phyloP scores from a whole-genome alignment of 1,140 invertebrate species.

The Papilio glaucus region DNA sequence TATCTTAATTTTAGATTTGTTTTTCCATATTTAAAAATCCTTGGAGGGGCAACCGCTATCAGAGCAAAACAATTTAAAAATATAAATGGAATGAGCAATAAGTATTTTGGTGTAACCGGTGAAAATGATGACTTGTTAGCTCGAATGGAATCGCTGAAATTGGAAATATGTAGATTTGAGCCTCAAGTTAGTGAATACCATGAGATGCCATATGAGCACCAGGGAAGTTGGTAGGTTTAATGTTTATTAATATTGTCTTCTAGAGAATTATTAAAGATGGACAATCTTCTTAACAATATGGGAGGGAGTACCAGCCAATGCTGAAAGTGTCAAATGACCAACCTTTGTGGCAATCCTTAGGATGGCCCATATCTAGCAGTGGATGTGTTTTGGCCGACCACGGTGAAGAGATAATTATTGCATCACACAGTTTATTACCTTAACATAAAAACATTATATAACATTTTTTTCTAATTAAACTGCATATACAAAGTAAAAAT shows the following conservation, averaged over 20 bases:
- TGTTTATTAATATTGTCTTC: no score
- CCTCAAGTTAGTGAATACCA: constrained; percentile 89
- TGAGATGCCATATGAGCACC: constrained; percentile 90
- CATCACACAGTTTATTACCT: not conserved
- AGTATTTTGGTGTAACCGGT: constrained; percentile 94
- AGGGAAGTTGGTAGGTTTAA: constrained; percentile 79
- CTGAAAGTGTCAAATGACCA: no score
- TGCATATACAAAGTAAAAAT: no score
- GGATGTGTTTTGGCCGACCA: no score
- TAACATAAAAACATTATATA: no score
- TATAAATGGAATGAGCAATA: constrained; percentile 97
- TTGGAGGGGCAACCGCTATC: constrained; percentile 91
- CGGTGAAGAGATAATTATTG: no score
- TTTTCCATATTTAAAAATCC: constrained; percentile 89
- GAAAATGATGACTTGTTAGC: constrained; percentile 95
- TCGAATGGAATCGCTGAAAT: constrained; percentile 82
- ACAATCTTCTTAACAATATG: no score
- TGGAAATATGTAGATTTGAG: constrained; percentile 88
- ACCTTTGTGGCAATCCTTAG: no score
- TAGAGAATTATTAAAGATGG: no score
- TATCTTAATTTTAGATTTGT: constrained; percentile 85
- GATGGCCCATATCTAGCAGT: no score
- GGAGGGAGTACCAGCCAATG: no score
- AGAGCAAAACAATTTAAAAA: constrained; percentile 87
- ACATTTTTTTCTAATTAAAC: no score